Base-by-base conservation (phyloP, 1,140 invertebrate species). In the Tetraneura akinire region DNA sequence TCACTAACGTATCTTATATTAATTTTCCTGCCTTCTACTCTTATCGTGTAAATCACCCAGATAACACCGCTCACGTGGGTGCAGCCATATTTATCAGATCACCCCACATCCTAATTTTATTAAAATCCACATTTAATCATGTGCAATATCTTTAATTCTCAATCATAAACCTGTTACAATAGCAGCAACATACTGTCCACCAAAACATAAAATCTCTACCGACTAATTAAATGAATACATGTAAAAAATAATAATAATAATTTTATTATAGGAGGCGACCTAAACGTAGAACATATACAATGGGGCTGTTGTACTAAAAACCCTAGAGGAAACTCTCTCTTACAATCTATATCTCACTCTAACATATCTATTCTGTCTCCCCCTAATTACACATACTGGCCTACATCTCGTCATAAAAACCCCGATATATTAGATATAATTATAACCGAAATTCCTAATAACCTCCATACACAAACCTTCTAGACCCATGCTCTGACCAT, bases 21-120 rank as follows among this genome's bases (percentile, higher is more conserved):
- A n/a, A n/a, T n/a, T n/a, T n/a, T n/a, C n/a, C n/a, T n/a, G n/a
- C n/a, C n/a, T n/a, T n/a, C n/a, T n/a, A n/a, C n/a, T n/a, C n/a
- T n/a, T 55, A 55, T n/a, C n/a, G 51, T 21, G n/a, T n/a, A 55
- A 55, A 55, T 21, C 51, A 55, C n/a, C 51, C 51, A 21, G 51
- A 55, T n/a, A 55, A 55, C 51, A n/a, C 51, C n/a, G n/a, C 51
- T n/a, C n/a, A 55, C n/a, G 51, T n/a, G 10, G 51, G 51, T 55
- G 51, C 51, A 55, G 51, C 51, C n/a, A 21, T 23, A 21, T 21
- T 21, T 55, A 53, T 55, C n/a, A 55, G 51, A n/a, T 18, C 21
- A 21, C 51, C n/a, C n/a, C 51, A 55, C 8, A n/a, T n/a, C 51
- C 51, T 21, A 55, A 55, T n/a, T 55, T 55, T 16, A 18, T n/a